Percentiles rank a stretch among this genome's conserved stretches.
Conservation (phyloP, 2,113 vertebrate genomes). For the Heterotilapia buettikoferi region DNA sequence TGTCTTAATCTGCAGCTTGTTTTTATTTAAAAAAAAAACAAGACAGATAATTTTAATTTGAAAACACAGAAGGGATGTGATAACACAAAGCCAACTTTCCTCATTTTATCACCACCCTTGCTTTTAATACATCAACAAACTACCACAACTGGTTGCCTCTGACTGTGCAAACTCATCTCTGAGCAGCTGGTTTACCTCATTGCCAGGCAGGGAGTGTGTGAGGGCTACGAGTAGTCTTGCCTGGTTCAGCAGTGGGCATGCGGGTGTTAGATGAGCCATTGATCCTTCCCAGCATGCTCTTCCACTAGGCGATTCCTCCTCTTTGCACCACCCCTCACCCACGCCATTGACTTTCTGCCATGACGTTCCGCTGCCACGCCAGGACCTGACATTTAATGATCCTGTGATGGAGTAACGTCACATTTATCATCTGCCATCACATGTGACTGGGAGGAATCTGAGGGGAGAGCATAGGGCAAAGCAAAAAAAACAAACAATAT, state of each 20-base stretch:
- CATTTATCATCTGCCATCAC: slow-evolving; percentile 78
- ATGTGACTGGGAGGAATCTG: slow-evolving; percentile 76
- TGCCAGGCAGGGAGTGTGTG: slow-evolving; percentile 41
- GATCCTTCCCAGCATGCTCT: slow-evolving; percentile 60
- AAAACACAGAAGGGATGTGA: background rate
- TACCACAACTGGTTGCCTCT: slow-evolving; percentile 19
- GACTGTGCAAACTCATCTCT: slow-evolving; percentile 38
- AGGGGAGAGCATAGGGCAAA: slow-evolving; percentile 59
- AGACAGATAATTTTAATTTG: background rate
- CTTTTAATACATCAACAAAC: slow-evolving; percentile 41
- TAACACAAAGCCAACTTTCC: background rate
- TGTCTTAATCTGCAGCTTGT: background rate
- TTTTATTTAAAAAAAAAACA: background rate
- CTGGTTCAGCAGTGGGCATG: slow-evolving; percentile 43
- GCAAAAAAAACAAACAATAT: slow-evolving; percentile 12
- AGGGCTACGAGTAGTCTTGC: slow-evolving; percentile 32
- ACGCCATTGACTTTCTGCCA: slow-evolving; percentile 86
- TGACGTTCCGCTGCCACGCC: slow-evolving; percentile 75
- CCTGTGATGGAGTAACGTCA: slow-evolving; percentile 78
- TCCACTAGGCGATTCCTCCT: slow-evolving; percentile 41
- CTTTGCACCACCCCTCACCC: slow-evolving; percentile 12
- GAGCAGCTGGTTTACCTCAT: slow-evolving; percentile 57
- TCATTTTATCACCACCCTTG: background rate
- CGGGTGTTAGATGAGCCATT: slow-evolving; percentile 69
- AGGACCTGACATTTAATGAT: slow-evolving; percentile 88